Percentiles rank a stretch among this genome's conserved stretches.
Conservation (phyloP, 2,113 vertebrate species). For the Lichenostomus cassidix region DNA sequence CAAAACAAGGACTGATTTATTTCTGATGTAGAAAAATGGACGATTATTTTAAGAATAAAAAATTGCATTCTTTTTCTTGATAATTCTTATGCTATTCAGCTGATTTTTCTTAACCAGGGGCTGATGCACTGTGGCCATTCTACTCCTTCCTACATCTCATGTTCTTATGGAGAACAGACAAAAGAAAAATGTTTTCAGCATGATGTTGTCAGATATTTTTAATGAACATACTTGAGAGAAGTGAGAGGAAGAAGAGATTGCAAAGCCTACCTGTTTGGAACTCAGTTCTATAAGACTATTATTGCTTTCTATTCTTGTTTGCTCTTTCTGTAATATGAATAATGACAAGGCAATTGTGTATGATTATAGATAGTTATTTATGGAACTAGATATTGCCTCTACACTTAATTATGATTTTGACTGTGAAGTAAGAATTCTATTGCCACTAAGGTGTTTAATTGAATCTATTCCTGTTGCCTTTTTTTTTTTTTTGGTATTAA, state of each 20-base stretch:
- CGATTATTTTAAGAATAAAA: neutral
- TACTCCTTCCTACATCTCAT: constrained; percentile 1
- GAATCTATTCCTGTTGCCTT: neutral
- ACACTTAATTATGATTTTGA: constrained; percentile 54
- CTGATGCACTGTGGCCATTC: neutral
- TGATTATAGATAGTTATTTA: constrained; percentile 62
- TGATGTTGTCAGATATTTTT: constrained; percentile 39
- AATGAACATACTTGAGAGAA: constrained; percentile 25
- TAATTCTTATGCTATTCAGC: neutral
- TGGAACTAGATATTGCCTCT: constrained; percentile 40
- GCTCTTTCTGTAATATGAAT: constrained; percentile 57
- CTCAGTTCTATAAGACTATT: constrained; percentile 34
- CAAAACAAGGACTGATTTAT: neutral
- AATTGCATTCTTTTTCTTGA: neutral
- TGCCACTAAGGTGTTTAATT: constrained; percentile 35
- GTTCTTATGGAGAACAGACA: neutral
- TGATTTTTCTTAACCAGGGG: neutral
- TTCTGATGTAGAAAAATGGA: neutral
- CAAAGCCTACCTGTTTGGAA: constrained; percentile 17
- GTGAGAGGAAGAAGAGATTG: constrained; percentile 7
- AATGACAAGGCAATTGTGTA: constrained; percentile 52
- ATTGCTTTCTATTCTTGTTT: constrained; percentile 55
- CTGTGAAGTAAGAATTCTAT: constrained; percentile 39
- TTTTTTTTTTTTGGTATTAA: neutral
- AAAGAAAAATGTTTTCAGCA: constrained; percentile 41